Percentiles rank a stretch among this genome's conserved stretches.
Conservation (phyloP, 2,113 vertebrate species). For the Neopipo cinnamomea region DNA sequence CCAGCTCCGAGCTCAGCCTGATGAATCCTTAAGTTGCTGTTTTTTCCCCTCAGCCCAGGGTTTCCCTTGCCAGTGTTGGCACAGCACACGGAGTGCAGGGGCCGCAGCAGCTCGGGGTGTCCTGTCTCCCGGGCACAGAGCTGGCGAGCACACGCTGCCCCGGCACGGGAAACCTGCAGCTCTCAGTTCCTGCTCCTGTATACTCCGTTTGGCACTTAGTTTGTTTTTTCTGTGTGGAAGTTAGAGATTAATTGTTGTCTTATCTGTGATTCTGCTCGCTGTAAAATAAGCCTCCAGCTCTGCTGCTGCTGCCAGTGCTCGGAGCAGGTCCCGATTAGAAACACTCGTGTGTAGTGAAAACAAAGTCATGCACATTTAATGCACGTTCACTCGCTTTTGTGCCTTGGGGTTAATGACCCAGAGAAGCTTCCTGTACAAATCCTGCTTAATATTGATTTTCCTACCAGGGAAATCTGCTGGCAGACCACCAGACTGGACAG, state of each 20-base stretch:
- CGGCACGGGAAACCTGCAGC: neutral
- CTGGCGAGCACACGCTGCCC: neutral
- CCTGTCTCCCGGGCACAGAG: neutral
- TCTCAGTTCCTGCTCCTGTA: neutral
- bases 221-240: neutral
- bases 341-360: neutral
- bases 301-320: neutral
- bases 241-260: neutral
- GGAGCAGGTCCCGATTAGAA: neutral
- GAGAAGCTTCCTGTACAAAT: neutral
- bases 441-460: neutral
- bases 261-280: neutral
- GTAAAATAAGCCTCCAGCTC: neutral
- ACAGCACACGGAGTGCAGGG: neutral
- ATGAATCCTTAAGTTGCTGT: neutral
- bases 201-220: neutral
- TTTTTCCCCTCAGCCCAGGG: neutral
- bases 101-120: rapidly evolving
- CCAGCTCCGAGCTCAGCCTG: neutral
- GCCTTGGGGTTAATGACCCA: neutral
- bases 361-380: neutral
- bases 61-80: neutral
- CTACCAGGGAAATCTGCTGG: neutral
- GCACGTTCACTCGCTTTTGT: neutral
- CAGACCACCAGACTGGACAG: neutral